Evolutionary conservation across 2,797 vertebrate genomes (phyloP), one percentile per base, ranked within the genome.

Genomic region (Borostomias antarcticus): DNA sequence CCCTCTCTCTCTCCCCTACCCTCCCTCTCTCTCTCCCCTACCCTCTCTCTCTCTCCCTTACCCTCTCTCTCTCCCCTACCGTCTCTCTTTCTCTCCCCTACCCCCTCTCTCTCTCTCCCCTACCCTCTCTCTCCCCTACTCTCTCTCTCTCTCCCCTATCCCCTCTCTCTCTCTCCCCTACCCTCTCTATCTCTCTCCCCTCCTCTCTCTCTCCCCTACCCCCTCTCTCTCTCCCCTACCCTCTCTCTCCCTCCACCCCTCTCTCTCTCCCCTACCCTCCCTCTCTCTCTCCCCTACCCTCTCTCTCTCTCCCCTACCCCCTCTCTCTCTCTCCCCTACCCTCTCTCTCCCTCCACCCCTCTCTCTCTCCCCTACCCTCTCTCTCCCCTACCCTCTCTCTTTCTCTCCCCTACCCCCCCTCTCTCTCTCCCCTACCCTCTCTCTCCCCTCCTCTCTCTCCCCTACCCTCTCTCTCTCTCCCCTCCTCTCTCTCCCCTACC

Each of bases 21-120:
- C 43, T 32, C 29, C 58, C 25, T 69, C 74, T 77, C 71, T 80
- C 75, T 66, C 70, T 65, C 17, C 72, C 30, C 59, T n/a, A n/a
- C n/a, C n/a, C 26, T 17, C 21, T 32, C 13, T 28, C 57, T 21
- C 11, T 45, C n/a, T 37, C 35, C 64, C 23, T 45, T 17, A 26
- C 19, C 57, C 32, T 30, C 47, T 28, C 33, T 6, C 32, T 26
- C 19, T 21, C 33, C 10, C 52, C 6, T 15, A 1, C 4, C 15
- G 7, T 6, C 52, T 5, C 25, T 28, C 37, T 30, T 35, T 43
- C 35, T 60, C 9, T 30, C 37, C 3, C 40, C 2, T 15, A n/a
- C 13, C 19, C 19, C 30, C 3, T 40, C 43, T 28, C n/a, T n/a
- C n/a, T n/a, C n/a, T n/a, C n/a, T 9, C 5, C 26, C 40, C 3